These are phyloP conservation scores for Drosophila quadrilineata DNA, from an alignment of 1,140 invertebrate species.

Conservation along the genomic window DNA sequence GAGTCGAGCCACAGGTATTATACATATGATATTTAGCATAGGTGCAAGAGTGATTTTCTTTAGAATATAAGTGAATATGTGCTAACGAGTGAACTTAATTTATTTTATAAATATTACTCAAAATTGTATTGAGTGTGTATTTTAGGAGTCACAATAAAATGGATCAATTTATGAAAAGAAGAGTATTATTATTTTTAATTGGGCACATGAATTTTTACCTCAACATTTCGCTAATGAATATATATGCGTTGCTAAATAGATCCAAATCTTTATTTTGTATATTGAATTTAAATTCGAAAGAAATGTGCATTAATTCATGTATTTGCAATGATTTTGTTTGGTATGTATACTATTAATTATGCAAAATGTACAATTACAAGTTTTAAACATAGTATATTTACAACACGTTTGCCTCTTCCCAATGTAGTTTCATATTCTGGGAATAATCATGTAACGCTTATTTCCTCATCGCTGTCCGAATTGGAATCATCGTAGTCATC, in stretches of 20 bases:
- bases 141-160: too few species aligned
- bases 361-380: conserved; percentile 58
- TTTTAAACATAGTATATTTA: conserved; percentile 55
- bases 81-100: conserved; percentile 30
- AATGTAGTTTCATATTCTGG: conserved; percentile 13
- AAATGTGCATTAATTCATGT: conserved; percentile 59
- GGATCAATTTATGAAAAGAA: too few species aligned
- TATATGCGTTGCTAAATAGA: conserved; percentile 53
- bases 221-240: too few species aligned
- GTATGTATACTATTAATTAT: conserved; percentile 24
- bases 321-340: conserved; percentile 41
- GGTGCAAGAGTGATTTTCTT: conserved; percentile 65
- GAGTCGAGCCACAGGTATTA: conserved; percentile 43
- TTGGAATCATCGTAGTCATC: conserved; percentile 86
- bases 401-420: conserved; percentile 21
- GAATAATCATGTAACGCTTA: conserved; percentile 90
- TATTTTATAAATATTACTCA: conserved; percentile 25
- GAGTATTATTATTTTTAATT: too few species aligned
- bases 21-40: conserved; percentile 50
- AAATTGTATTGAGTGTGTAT: conserved; percentile 28
- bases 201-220: too few species aligned
- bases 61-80: conserved; percentile 42
- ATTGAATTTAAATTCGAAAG: conserved; percentile 75
- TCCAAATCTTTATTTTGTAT: conserved; percentile 69
- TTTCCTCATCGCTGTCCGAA: conserved; percentile 90